Percentiles rank a stretch among this genome's conserved stretches.
Conservation (phyloP, 2,888 invertebrate genomes). For the Amphipoea lucens region DNA sequence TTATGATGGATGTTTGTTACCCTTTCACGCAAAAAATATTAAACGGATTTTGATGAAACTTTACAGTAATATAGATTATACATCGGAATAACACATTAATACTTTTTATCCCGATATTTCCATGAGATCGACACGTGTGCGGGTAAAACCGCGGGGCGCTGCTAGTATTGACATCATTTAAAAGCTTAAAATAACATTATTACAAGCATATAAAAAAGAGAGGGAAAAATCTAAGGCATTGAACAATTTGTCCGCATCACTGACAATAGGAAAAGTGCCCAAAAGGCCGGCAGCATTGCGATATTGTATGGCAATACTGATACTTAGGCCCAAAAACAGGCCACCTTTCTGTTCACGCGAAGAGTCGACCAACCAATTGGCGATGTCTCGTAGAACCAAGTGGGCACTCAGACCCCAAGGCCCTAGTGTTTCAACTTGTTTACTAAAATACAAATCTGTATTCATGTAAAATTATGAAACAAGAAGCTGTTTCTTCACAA, state of each 20-base stretch:
- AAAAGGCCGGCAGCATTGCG: not conserved
- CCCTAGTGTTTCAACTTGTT: not conserved
- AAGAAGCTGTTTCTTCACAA: not conserved
- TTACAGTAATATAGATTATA: no score
- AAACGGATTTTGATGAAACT: no score
- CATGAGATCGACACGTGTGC: no score
- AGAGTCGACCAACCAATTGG: not conserved
- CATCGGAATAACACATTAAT: no score
- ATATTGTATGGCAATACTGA: not conserved
- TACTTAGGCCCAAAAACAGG: not conserved
- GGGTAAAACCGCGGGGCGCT: no score
- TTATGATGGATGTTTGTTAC: no score
- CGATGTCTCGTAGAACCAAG: not conserved
- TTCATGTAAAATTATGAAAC: not conserved
- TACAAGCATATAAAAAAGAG: not conserved
- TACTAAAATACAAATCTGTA: not conserved
- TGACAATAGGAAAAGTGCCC: not conserved
- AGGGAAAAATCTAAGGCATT: not conserved
- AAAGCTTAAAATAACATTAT: not conserved
- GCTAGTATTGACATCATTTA: not conserved
- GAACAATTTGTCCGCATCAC: not conserved
- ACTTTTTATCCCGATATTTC: no score
- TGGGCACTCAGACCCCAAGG: not conserved
- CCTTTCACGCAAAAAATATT: no score
- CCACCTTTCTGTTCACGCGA: not conserved